A percentile compares a stretch with the other conserved stretches of the same genome.
phyloP scores from a whole-genome alignment of 2,797 vertebrate genomes.

The Diplodus puntazzo region DNA sequence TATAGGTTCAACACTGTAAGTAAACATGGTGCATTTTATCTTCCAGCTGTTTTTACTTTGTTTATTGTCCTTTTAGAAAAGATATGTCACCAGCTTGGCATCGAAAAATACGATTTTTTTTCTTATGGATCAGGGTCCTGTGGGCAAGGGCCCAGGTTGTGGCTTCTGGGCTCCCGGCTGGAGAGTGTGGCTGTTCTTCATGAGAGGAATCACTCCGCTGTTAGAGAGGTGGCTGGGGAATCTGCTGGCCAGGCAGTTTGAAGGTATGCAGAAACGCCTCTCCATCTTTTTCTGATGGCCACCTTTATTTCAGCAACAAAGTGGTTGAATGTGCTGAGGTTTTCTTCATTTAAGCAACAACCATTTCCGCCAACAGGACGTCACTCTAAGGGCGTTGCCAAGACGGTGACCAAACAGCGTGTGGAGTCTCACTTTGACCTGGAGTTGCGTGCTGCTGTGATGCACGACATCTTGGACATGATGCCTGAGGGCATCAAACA shows the following conservation, averaged over 20 bases:
- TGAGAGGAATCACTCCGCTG: constrained; percentile 98
- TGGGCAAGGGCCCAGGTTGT: constrained; percentile 98
- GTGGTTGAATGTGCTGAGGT: neutral
- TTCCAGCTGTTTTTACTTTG: neutral
- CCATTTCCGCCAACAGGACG: constrained; percentile 86
- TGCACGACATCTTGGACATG: constrained; percentile 99
- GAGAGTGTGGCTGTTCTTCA: constrained; percentile 99
- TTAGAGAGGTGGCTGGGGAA: constrained; percentile 99
- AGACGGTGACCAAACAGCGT: constrained; percentile 98
- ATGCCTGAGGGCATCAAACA: constrained; percentile 99
- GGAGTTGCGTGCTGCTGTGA: constrained; percentile 97
- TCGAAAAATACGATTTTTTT: neutral
- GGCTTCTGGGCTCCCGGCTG: constrained; percentile 99
- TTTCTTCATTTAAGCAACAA: neutral
- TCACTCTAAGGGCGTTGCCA: constrained; percentile 98
- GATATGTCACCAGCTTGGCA: neutral
- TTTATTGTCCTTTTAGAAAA: neutral
- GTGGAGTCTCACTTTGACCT: constrained; percentile 99
- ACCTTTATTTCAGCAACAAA: neutral
- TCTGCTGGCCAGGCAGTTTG: constrained; percentile 98
- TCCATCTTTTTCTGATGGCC: neutral
- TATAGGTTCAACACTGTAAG: constrained; percentile 99
- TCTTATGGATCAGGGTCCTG: constrained; percentile 89
- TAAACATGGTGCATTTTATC: neutral
- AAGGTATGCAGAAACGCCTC: constrained; percentile 83